Base-by-base conservation (phyloP, 2,888 invertebrate species). In the Caenorhabditis doughertyi region DNA sequence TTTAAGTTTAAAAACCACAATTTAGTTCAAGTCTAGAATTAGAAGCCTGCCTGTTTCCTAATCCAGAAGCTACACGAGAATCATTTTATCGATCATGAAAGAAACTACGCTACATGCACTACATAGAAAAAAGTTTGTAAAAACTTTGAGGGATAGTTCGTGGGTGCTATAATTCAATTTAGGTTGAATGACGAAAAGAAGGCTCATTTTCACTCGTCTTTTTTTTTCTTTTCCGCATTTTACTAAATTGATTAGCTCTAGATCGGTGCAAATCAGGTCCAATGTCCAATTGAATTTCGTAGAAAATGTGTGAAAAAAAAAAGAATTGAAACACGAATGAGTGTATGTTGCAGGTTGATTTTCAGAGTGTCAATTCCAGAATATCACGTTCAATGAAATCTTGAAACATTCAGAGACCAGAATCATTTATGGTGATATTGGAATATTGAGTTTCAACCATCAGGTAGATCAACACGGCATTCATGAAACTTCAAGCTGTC, bases 221-320 rank as follows among this genome's bases (percentile, higher is more conserved):
- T 27, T 42, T 71, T 39, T 70, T 68, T 64, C 44, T 39, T 62
- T 13, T 35, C 11, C 70, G 27, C 18, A 70, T 70, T 70, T 79
- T 70, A n/a, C 39, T 79, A 79, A 64, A 58, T 35, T 62, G 42
- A 70, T 70, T 70, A 79, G 79, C 60, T 44, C 13, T 44, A 25
- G 25, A 11, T 39, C 51, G 60, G 76, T 76, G 58, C 76, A 76
- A 76, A 67, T 51, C 51, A 76, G 76, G 68, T 76, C 60, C 68
- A 60, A 49, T 49, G 55, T 42, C 21, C 47, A 58, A 65, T 39
- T 32, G 16, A 21, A 74, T 65, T 65, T 65, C 23, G 32, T 25
- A 32, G 44, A n/a, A 58, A 53, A 27, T 32, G 35, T 42, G 35
- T 21, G 35, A 62, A 62, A 16, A 51, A 47, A 35, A 13, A 39